Conservation (phyloP, 2,797 vertebrate genomes). For the Moxostoma hubbsi region DNA sequence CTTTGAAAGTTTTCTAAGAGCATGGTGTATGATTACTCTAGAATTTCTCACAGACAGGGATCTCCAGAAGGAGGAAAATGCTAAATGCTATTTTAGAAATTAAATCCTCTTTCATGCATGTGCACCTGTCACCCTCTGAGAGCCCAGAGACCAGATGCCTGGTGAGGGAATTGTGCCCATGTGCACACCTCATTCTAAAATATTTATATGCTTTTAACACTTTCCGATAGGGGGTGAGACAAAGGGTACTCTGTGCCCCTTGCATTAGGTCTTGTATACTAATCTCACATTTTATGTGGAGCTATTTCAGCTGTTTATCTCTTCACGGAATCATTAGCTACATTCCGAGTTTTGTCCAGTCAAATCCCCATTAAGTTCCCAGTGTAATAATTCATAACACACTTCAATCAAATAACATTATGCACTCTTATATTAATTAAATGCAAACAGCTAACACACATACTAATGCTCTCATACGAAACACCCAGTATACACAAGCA, state of each 20-base stretch:
- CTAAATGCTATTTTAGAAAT: slow-evolving; percentile 93
- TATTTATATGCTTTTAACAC: slow-evolving; percentile 98
- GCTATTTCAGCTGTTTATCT: slow-evolving; percentile 69
- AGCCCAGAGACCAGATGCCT: slow-evolving; percentile 91
- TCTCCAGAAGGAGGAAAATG: slow-evolving; percentile 78
- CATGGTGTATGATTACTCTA: slow-evolving; percentile 82
- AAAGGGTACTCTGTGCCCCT: slow-evolving; percentile 83
- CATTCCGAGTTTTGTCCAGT: slow-evolving; percentile 57
- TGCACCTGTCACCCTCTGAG: slow-evolving; percentile 96
- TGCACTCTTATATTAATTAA: slow-evolving; percentile 50
- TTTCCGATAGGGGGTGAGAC: slow-evolving; percentile 86
- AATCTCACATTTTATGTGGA: slow-evolving; percentile 56
- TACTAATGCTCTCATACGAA: too few relatives aligned
- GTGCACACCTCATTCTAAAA: slow-evolving; percentile 96
- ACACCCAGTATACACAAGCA: too few relatives aligned
- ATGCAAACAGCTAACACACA: slow-evolving; percentile 11
- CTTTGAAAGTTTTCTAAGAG: slow-evolving; percentile 77
- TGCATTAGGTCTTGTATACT: slow-evolving; percentile 66
- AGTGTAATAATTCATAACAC: slow-evolving; percentile 52
- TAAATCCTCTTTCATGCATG: slow-evolving; percentile 94
- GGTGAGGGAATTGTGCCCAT: slow-evolving; percentile 83
- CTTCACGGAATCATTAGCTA: slow-evolving; percentile 60
- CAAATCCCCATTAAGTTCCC: slow-evolving; percentile 27
- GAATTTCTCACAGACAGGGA: slow-evolving; percentile 79
- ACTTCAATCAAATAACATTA: slow-evolving; percentile 59